Evolutionary conservation across 2,113 vertebrate genomes (phyloP), one percentile per base, ranked within the genome.

Genomic region (Alligator mississippiensis): DNA sequence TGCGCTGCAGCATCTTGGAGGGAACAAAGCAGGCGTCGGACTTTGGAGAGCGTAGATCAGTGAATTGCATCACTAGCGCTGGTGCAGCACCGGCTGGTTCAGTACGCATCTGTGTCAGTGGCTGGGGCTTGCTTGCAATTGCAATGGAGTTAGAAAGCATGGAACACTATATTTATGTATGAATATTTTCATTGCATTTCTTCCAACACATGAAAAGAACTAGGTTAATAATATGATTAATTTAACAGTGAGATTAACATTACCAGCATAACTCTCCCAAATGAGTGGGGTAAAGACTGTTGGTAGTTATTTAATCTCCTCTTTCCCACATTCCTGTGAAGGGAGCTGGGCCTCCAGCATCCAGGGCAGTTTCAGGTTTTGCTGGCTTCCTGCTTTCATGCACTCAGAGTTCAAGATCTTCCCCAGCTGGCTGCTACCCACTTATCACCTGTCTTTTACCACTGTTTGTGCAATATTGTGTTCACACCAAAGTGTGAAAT

Each of bases 191-290:
- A 90, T 94, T 92, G 85, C 90, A 79, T 92, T 92, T 96, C 86
- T 94, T 94, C 84, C 88, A 93, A 89, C 94, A 96, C 85, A 93
- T 96, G 95, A 96, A 89, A 94, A 97, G 96, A 94, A 95, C 96
- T 96, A 94, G 88, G 90, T 92, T 93, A 90, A 70, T 96, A 96
- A 97, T 96, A 88, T 25, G 94, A 96, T 97, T 97, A 96, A 63
- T 93, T 89, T 96, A 95, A 93, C 77, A 75, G 74, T 96, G 89
- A 90, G 96, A 97, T 97, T 96, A 96, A 96, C 96, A 93, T 94
- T 84, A 95, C 82, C 92, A 54, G 88, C 90, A 96, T 94, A 96
- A 94, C 87, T 93, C 86, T 82, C 86, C 57, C 68, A 75, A 92
- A 93, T 75, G 94, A 96, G 96, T 92, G 88, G 85, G 88, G 80